These are phyloP conservation scores for Styela plicata DNA, from an alignment of 23 tunicate genomes.

Conservation along the genomic window DNA sequence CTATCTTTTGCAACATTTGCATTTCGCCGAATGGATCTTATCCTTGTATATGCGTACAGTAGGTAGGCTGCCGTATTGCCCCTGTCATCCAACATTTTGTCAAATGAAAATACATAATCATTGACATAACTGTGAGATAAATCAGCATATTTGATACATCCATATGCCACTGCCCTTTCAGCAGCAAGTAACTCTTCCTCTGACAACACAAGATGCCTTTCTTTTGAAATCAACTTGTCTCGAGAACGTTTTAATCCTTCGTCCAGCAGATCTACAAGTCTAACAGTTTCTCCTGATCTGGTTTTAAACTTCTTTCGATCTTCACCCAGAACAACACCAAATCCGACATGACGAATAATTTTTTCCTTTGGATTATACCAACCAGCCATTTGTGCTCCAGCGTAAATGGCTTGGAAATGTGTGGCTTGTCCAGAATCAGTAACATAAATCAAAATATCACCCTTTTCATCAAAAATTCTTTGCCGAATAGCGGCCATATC, in stretches of 20 bases:
- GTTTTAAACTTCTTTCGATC: constrained; percentile 96
- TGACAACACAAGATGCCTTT: constrained; percentile 66
- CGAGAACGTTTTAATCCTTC: constrained; percentile 85
- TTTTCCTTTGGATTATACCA: constrained; percentile 78
- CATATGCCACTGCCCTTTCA: constrained; percentile 88
- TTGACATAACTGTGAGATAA: constrained; percentile 68
- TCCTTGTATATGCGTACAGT: constrained; percentile 84
- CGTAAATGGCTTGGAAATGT: constrained; percentile 64
- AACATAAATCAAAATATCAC: constrained; percentile 77
- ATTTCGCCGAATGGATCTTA: constrained; percentile 65
- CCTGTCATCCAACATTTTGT: constrained; percentile 89
- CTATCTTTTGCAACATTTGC: constrained; percentile 53
- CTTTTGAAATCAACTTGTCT: constrained; percentile 68
- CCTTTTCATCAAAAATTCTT: constrained; percentile 82
- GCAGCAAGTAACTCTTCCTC: constrained; percentile 74
- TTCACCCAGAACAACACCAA: constrained; percentile 94
- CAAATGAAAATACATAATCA: constrained; percentile 92
- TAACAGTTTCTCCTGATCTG: constrained; percentile 90
- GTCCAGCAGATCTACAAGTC: constrained; percentile 76
- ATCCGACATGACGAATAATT: constrained; percentile 70
- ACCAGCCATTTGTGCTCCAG: constrained; percentile 55
- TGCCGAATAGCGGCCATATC: constrained; percentile 91
- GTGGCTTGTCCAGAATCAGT: constrained; percentile 78
- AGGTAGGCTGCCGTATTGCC: constrained; percentile 98
- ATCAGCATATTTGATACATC: constrained; percentile 96